These are phyloP conservation scores for Ptyas mucosa DNA, from an alignment of 2,113 vertebrate genomes.

Conservation along the genomic window DNA sequence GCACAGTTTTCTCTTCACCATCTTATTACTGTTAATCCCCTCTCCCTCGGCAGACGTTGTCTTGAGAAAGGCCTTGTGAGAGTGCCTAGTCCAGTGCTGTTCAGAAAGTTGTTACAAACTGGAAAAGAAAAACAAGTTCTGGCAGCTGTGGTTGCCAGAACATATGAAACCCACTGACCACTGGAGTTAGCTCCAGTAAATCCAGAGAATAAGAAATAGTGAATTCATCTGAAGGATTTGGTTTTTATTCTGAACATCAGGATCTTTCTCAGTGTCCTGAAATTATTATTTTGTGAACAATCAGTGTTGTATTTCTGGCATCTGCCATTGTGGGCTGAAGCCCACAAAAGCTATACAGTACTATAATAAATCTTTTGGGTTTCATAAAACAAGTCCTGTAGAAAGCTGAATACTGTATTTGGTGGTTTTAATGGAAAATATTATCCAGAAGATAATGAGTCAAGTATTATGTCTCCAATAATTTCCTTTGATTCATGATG, in stretches of 20 bases:
- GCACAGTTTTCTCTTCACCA: neutral
- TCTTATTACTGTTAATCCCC: neutral
- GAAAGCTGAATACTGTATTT: neutral
- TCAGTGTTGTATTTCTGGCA: neutral
- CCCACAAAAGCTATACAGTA: neutral
- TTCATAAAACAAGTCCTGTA: neutral
- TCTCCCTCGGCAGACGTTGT: neutral
- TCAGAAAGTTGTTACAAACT: neutral
- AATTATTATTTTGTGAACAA: neutral
- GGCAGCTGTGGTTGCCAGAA: neutral
- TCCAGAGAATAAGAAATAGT: constrained; percentile 26
- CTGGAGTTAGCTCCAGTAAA: neutral
- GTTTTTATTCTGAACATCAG: constrained; percentile 23
- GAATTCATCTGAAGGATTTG: constrained; percentile 21
- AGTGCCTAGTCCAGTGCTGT: neutral
- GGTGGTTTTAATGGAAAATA: neutral
- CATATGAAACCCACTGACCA: constrained; percentile 5
- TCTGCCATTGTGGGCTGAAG: neutral
- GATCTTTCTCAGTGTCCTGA: constrained; percentile 7
- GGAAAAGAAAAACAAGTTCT: neutral
- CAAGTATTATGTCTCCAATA: neutral
- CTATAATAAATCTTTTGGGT: neutral
- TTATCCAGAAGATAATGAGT: neutral
- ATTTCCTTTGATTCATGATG: neutral
- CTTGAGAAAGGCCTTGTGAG: neutral